Percentiles rank a stretch among this genome's conserved stretches.
These are phyloP conservation scores for Timandra comae DNA, from an alignment of 2,888 invertebrate species.

Conservation along the genomic window DNA sequence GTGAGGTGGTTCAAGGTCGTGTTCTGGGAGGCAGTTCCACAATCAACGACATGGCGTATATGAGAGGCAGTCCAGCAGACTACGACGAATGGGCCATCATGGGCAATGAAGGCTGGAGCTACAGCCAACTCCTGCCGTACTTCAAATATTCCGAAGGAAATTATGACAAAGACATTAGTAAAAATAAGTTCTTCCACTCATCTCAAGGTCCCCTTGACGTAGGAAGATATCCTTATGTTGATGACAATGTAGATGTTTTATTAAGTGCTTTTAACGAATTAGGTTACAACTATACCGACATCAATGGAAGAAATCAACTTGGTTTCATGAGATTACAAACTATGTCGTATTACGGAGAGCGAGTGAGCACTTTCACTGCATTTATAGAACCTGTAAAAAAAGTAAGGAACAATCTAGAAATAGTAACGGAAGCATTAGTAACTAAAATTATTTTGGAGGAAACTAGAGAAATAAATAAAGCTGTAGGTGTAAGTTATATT, in stretches of 20 bases:
- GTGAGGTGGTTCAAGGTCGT: slow-evolving; percentile 61
- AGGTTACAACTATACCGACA: slow-evolving; percentile 64
- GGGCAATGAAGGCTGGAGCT: slow-evolving; percentile 66
- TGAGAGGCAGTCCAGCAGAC: slow-evolving; percentile 64
- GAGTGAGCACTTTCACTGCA: slow-evolving; percentile 64
- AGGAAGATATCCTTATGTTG: slow-evolving; percentile 60
- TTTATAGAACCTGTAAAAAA: slow-evolving; percentile 63
- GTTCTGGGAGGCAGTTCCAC: slow-evolving; percentile 63
- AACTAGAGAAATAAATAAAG: slow-evolving; percentile 33
- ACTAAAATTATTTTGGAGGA: slow-evolving; percentile 51
- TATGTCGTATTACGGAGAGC: slow-evolving; percentile 62
- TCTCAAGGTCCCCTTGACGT: slow-evolving; percentile 65
- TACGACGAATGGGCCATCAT: slow-evolving; percentile 65
- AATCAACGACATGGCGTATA: slow-evolving; percentile 68
- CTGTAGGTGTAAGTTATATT: slow-evolving; percentile 52
- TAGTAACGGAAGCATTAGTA: slow-evolving; percentile 60
- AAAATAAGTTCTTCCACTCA: slow-evolving; percentile 61
- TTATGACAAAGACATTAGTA: slow-evolving; percentile 64
- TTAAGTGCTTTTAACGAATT: slow-evolving; percentile 62
- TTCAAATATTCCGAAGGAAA: slow-evolving; percentile 71
- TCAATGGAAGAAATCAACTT: slow-evolving; percentile 61
- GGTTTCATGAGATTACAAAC: slow-evolving; percentile 69
- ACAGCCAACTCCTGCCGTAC: slow-evolving; percentile 53
- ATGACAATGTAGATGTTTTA: slow-evolving; percentile 62
- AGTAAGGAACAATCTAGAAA: slow-evolving; percentile 49